These are phyloP conservation scores for Venusia cambrica DNA, from an alignment of 2,888 invertebrate genomes.

Conservation along the genomic window DNA sequence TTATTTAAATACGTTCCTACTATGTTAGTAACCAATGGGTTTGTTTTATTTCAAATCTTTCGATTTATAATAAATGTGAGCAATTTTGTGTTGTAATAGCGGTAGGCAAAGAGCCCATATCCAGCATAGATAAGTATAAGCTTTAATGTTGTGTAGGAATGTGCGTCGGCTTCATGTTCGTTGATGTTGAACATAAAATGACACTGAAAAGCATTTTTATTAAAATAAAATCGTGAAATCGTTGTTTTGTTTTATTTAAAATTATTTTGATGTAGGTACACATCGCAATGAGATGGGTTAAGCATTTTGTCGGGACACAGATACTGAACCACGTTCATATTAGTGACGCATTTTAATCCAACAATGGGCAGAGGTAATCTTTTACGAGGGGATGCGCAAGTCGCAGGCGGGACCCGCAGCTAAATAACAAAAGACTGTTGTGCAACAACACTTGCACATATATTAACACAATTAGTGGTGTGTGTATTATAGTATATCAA, in stretches of 20 bases:
- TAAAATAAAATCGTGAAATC: slow-evolving; percentile 70
- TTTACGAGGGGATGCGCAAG: slow-evolving; percentile 52
- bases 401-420: slow-evolving; percentile 48
- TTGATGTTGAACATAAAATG: slow-evolving; percentile 42
- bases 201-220: slow-evolving; percentile 65
- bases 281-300: slow-evolving; percentile 45
- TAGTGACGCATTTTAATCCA: slow-evolving; percentile 58
- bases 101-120: too few relatives aligned
- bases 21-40: too few relatives aligned
- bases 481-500: too few relatives aligned
- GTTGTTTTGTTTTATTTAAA: slow-evolving; percentile 36
- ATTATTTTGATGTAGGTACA: too few relatives aligned
- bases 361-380: slow-evolving; percentile 69
- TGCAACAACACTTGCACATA: slow-evolving; percentile 67
- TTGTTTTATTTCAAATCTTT: too few relatives aligned
- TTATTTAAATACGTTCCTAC: too few relatives aligned
- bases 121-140: slow-evolving; percentile 17
- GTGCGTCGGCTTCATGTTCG: slow-evolving; percentile 58
- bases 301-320: slow-evolving; percentile 50
- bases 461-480: too few relatives aligned
- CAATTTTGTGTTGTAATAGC: too few relatives aligned
- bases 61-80: too few relatives aligned
- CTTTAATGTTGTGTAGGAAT: slow-evolving; percentile 51
- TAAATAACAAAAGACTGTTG: slow-evolving; percentile 62
- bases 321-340: slow-evolving; percentile 50